phyloP scores from a whole-genome alignment of 2,888 invertebrate species.

The Eilema griseolum region DNA sequence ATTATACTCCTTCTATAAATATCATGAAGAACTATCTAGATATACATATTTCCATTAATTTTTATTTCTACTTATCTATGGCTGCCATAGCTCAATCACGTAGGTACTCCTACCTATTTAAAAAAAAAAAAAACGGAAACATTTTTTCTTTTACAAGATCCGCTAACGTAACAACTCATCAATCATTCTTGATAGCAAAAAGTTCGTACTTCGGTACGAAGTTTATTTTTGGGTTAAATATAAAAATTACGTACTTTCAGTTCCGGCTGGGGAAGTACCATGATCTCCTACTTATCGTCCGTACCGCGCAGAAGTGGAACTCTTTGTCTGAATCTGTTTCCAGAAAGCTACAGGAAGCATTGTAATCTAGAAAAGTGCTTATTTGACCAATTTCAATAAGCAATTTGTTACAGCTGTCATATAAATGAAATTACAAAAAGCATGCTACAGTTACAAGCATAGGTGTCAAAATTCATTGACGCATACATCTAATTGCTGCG shows the following conservation, averaged over 20 bases:
- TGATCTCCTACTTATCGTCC: background rate
- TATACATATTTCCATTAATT: background rate
- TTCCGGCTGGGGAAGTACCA: background rate
- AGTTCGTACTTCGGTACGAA: background rate
- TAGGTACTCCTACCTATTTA: background rate
- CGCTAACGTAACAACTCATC: background rate
- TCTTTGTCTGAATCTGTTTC: background rate
- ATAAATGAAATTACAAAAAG: too few species aligned
- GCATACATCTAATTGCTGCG: too few species aligned
- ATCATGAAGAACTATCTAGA: background rate
- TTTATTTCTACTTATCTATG: background rate
- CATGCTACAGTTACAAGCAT: too few species aligned
- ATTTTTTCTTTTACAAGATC: background rate
- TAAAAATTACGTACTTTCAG: constrained; percentile 7
- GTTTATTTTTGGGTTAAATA: background rate
- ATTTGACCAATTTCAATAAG: too few species aligned
- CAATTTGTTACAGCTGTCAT: too few species aligned
- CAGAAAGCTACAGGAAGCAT: too few species aligned
- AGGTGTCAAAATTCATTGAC: too few species aligned
- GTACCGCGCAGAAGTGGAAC: background rate
- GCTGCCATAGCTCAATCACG: background rate
- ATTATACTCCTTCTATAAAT: too few species aligned
- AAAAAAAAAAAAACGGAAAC: background rate
- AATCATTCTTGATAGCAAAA: constrained; percentile 11
- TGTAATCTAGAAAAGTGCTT: too few species aligned